Evolutionary conservation across 2,888 invertebrate genomes (phyloP).

Genomic region (Drepanosiphum platanoidis): DNA sequence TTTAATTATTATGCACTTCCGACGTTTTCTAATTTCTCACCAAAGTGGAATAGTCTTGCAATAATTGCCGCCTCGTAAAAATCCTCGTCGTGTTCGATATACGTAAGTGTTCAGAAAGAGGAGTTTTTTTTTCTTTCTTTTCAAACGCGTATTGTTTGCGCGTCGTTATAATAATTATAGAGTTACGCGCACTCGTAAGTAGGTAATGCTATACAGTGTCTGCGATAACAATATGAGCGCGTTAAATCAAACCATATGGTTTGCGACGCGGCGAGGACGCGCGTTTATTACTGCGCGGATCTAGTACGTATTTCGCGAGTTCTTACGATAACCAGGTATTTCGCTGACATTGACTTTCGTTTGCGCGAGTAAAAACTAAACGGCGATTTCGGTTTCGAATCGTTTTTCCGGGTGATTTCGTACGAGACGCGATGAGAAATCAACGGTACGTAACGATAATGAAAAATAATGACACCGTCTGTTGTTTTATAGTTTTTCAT

Average conservation of each 20-base stretch:
- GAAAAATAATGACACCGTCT: background rate
- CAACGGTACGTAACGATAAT: background rate
- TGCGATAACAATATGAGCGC: background rate
- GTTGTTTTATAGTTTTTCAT: background rate
- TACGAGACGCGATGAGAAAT: background rate
- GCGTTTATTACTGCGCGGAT: background rate
- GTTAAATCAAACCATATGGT: background rate
- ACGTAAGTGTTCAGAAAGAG: background rate
- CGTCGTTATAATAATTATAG: background rate
- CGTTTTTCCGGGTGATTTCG: background rate
- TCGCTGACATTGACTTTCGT: slow-evolving; percentile 20
- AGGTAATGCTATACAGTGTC: slow-evolving; percentile 5
- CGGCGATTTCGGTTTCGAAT: background rate
- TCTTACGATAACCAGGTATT: background rate
- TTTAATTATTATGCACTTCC: background rate
- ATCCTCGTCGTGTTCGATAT: background rate
- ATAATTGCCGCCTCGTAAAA: background rate
- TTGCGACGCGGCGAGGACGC: background rate
- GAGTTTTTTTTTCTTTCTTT: background rate
- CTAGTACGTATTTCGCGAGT: background rate
- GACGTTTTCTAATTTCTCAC: background rate
- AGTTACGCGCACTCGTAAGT: background rate
- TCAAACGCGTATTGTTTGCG: background rate
- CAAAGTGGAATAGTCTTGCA: background rate
- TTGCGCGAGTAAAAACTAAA: background rate